phyloP scores from a whole-genome alignment of 2,888 invertebrate species.

The Heteropelma amictum region DNA sequence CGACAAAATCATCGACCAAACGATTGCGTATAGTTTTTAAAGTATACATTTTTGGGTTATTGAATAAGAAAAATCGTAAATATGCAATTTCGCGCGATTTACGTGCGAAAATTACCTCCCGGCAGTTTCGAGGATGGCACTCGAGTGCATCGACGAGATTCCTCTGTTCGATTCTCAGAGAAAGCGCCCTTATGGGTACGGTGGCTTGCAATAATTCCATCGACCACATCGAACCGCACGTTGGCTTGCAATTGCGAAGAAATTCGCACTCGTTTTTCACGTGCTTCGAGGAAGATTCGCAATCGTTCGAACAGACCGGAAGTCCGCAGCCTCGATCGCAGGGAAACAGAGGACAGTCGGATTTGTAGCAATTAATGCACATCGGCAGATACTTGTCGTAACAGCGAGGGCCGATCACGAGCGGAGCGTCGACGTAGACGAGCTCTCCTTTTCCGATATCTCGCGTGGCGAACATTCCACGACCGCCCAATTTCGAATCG shows the following conservation, averaged over 20 bases:
- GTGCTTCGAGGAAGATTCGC: conserved; percentile 82
- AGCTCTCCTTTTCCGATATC: conserved; percentile 84
- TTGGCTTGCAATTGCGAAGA: conserved; percentile 81
- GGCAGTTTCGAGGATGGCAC: conserved; percentile 81
- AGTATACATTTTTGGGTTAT: neutral
- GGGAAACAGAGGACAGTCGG: conserved; percentile 73
- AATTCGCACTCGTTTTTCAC: conserved; percentile 82
- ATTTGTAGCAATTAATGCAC: conserved; percentile 84
- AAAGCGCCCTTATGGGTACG: conserved; percentile 78
- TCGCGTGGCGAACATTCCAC: conserved; percentile 85
- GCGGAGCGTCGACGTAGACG: conserved; percentile 85
- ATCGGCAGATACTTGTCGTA: conserved; percentile 79
- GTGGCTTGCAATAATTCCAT: conserved; percentile 75
- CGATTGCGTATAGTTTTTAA: too few relatives aligned
- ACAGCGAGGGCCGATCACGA: conserved; percentile 85
- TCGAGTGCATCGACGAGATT: conserved; percentile 80
- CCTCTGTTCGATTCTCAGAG: conserved; percentile 78
- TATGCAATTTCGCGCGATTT: neutral
- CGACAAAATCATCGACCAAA: neutral
- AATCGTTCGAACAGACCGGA: conserved; percentile 84
- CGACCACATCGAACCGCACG: conserved; percentile 72
- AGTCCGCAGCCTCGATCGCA: conserved; percentile 84
- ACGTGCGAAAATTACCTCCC: conserved; percentile 79
- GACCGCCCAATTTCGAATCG: conserved; percentile 83
- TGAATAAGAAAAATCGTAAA: neutral